Percentiles rank a stretch among this genome's conserved stretches.
phyloP scores from a whole-genome alignment of 2,888 invertebrate species.

The Endotricha flammealis region DNA sequence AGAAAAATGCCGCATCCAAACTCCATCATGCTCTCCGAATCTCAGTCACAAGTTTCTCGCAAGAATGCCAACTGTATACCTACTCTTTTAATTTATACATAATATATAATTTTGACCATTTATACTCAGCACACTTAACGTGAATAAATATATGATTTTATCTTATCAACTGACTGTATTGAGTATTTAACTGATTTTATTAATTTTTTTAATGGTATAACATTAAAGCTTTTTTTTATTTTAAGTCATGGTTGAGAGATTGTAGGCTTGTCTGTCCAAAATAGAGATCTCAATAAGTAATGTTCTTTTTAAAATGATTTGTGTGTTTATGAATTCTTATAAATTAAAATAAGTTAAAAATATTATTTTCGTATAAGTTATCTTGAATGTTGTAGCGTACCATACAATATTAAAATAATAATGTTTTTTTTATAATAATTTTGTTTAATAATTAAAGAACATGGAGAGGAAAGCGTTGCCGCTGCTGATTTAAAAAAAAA shows the following conservation, averaged over 20 bases:
- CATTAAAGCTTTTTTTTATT: not conserved
- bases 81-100: not conserved
- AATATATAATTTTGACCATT: not conserved
- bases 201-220: not conserved
- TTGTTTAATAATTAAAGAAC: no score
- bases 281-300: no score
- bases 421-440: no score
- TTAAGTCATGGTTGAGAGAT: slow-evolving; percentile 1
- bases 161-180: not conserved
- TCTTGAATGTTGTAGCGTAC: no score
- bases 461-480: no score
- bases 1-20: no score
- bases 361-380: no score
- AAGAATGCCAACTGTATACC: not conserved
- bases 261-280: slow-evolving; percentile 2
- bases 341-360: no score
- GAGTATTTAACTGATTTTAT: not conserved
- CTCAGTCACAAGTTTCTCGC: not conserved
- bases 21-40: not conserved
- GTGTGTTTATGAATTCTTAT: no score
- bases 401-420: no score
- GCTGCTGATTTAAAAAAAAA: no score
- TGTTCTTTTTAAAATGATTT: no score
- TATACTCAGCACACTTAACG: not conserved
- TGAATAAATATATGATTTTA: not conserved